Evolutionary conservation across 2,888 invertebrate genomes (phyloP).

Genomic region (Thysanoteuthis rhombus): DNA sequence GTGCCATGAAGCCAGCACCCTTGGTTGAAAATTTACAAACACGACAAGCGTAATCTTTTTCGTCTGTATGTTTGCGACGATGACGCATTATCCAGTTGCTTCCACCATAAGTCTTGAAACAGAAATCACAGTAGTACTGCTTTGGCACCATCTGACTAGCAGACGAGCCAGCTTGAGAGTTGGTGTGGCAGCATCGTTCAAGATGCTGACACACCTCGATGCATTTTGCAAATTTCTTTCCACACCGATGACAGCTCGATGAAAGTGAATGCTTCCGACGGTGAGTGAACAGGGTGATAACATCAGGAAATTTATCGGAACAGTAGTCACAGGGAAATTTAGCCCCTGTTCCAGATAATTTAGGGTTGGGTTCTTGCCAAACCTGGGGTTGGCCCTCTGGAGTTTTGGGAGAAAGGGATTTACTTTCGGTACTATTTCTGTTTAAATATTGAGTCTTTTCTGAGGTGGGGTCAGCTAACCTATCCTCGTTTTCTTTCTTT

Average conservation of each 20-base stretch:
- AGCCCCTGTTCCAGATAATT: not conserved
- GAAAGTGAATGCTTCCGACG: not conserved
- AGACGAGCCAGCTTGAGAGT: not conserved
- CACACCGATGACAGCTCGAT: not conserved
- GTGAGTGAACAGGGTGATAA: not conserved
- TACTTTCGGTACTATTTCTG: not conserved
- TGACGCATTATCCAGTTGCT: conserved; percentile 29
- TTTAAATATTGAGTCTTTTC: not conserved
- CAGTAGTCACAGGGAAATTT: conserved; percentile 14
- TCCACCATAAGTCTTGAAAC: not conserved
- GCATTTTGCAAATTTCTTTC: not conserved
- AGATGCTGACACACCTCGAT: not conserved
- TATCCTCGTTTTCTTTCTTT: not conserved
- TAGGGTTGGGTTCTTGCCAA: not conserved
- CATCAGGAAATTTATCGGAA: not conserved
- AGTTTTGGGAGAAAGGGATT: not conserved
- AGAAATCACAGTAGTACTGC: conserved; percentile 22
- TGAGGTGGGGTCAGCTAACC: not conserved
- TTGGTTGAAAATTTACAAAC: not conserved
- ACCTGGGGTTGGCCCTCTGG: not conserved
- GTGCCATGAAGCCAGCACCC: not conserved
- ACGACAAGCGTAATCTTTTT: not conserved
- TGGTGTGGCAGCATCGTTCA: not conserved
- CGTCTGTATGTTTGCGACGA: not conserved
- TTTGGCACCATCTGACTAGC: not conserved